These are phyloP conservation scores for Vidua macroura DNA, from an alignment of 2,113 vertebrate species.

Conservation along the genomic window DNA sequence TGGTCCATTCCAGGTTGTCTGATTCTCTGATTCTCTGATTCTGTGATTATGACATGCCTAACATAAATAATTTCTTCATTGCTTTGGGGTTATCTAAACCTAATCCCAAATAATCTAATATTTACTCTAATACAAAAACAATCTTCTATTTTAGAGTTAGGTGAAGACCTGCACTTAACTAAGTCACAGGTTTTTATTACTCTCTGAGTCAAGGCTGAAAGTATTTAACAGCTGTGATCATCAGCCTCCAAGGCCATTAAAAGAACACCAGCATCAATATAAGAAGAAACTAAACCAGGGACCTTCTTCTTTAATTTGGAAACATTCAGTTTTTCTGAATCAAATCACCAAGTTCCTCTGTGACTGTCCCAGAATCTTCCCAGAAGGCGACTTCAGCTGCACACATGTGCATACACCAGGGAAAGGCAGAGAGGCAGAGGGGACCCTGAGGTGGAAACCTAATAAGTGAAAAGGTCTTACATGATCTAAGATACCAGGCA, in stretches of 20 bases:
- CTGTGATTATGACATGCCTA: neutral
- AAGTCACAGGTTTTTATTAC: neutral
- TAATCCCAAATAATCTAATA: neutral
- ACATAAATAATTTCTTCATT: neutral
- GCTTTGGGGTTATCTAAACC: neutral
- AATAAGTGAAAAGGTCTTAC: constrained; percentile 60
- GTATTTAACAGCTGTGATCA: neutral
- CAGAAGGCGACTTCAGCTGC: neutral
- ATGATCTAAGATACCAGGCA: constrained; percentile 14
- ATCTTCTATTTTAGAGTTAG: neutral
- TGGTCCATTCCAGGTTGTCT: neutral
- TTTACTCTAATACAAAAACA: neutral
- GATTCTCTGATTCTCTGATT: neutral
- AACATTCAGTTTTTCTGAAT: neutral
- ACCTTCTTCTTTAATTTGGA: neutral
- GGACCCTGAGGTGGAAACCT: constrained; percentile 17
- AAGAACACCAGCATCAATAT: neutral
- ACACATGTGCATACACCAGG: accelerated
- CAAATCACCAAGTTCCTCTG: neutral
- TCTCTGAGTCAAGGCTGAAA: neutral
- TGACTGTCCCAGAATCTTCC: neutral
- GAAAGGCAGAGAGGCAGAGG: neutral
- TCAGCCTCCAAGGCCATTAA: neutral
- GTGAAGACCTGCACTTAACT: neutral
- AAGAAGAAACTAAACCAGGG: neutral